Evolutionary conservation across 2,797 vertebrate genomes (phyloP), one percentile per base, ranked within the genome.

Genomic region (Sebastes hubbsi): DNA sequence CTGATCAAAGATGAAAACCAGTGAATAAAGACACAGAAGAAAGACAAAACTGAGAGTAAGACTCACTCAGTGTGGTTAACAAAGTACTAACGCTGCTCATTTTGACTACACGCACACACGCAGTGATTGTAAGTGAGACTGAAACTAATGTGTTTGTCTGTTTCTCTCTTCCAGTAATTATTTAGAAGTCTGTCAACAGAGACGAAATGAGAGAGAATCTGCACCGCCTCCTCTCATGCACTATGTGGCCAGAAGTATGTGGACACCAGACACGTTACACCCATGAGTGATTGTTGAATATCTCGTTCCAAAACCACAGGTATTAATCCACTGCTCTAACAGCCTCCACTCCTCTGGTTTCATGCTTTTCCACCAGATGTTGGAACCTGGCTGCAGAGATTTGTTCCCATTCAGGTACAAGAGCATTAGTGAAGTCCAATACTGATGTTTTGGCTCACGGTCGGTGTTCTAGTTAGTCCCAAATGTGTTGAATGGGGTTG

Each of bases 81-180:
- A 63, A 78, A 75, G 46, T 55, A 61, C 32, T 70, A 29, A 66
- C 74, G n/a, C 54, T 36, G 71, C 61, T 75, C 71, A 78, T 75
- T 42, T 38, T 16, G 54, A n/a, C 49, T 8, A 5, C 59, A 38
- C n/a, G 38, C 38, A 36, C 49, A 12, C 32, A 36, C 34, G 7
- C 32, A n/a, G 20, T 81, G 72, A 80, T 78, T 77, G 76, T 78
- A 78, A 85, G 82, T 75, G 75, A 84, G 75, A 86, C 76, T 88
- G 85, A 87, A 88, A 87, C 78, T 82, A 80, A 88, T 81, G 87
- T 77, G 80, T 84, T 90, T 85, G 69, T 78, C 61, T 79, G 76
- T 83, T 83, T 80, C 67, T 68, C 22, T 76, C 67, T 80, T 86
- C 65, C 75, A 80, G 71, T 75, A 83, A 91, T 83, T 81, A 87